Base-by-base conservation (phyloP, 2,888 invertebrate species). In the Caenorhabditis doughertyi region DNA sequence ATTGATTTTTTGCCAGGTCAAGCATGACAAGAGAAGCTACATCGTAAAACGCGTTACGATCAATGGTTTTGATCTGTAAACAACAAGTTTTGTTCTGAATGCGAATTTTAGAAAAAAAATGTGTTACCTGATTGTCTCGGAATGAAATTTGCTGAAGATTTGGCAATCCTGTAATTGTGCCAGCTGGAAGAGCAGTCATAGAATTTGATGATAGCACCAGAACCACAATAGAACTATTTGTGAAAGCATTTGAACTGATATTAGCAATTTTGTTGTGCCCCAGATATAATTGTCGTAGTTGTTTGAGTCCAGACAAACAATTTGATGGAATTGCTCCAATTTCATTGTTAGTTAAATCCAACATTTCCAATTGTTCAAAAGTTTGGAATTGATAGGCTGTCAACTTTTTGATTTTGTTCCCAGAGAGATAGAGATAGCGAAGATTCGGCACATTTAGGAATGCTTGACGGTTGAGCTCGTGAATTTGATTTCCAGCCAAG, bases 381-480 rank as follows among this genome's bases (percentile, higher is more conserved):
- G 89, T 87, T 18, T 85, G 83, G 76, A 91, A 91, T 73, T 91
- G 91, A 65, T 85, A 74, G 21, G 85, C 62, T 13, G 79, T 44
- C 13, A 92, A 79, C 11, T 81, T 76, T 3, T 64, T 62, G 51
- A 92, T 84, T 7, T 85, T 64, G 67, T 92, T 92, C 53, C 89
- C 88, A 21, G 89, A 89, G 44, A 92, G 71, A 82, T 92, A 92
- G 32, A 92, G 84, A 51, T 89, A 90, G 7, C 91, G 86, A n/a
- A 92, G 85, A 64, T 85, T 89, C 25, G 92, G 92, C 25, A 91
- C 91, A 76, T 92, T 92, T 23, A 92, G 81, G 65, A 92, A 91
- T 7, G 91, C 90, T 83, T 91, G 89, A 32, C 87, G 82, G 47
- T 86, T 86, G 13, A 86, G 58, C 3, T 85, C 86, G 3, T 81